Conservation (phyloP, 1,140 invertebrate species). For the Drosophila lacteicornis region DNA sequence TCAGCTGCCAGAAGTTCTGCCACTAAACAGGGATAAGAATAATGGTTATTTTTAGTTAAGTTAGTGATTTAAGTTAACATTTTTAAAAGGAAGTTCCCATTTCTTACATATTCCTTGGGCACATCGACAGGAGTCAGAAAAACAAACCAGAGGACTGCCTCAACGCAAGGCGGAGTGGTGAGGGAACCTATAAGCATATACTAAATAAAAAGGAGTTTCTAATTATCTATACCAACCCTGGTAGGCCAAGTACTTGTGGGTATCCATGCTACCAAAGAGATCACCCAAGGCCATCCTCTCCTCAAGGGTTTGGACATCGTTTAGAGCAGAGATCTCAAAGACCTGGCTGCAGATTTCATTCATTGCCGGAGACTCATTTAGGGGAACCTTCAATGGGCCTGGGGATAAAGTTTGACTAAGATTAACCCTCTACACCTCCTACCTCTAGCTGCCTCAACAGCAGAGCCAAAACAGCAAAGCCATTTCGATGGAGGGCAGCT, state of each 20-base stretch:
- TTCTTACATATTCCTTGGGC: slow-evolving; percentile 43
- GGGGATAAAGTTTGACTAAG: no score
- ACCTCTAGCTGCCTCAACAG: slow-evolving; percentile 89
- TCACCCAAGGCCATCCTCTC: slow-evolving; percentile 32
- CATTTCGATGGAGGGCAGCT: slow-evolving; percentile 89
- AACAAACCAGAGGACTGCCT: slow-evolving; percentile 96
- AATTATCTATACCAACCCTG: slow-evolving; percentile 18
- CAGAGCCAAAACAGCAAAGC: slow-evolving; percentile 92
- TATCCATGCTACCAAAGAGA: slow-evolving; percentile 38
- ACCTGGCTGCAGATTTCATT: slow-evolving; percentile 36
- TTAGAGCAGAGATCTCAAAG: slow-evolving; percentile 3
- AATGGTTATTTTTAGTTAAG: no score
- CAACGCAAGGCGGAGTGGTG: slow-evolving; percentile 95
- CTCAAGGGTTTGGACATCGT: slow-evolving; percentile 12
- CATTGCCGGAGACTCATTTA: slow-evolving; percentile 1
- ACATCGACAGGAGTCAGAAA: slow-evolving; percentile 91
- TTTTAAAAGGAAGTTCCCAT: no score
- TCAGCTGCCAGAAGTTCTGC: slow-evolving; percentile 87
- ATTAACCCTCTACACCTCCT: background rate
- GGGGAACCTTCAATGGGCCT: slow-evolving; percentile 5
- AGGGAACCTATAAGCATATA: slow-evolving; percentile 88
- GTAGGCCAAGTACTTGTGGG: slow-evolving; percentile 43
- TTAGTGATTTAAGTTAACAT: no score
- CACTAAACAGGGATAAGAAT: slow-evolving; percentile 85
- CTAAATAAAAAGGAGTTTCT: no score